These are phyloP conservation scores for Menidia beryllina DNA, from an alignment of 2,113 vertebrate genomes.

Conservation along the genomic window DNA sequence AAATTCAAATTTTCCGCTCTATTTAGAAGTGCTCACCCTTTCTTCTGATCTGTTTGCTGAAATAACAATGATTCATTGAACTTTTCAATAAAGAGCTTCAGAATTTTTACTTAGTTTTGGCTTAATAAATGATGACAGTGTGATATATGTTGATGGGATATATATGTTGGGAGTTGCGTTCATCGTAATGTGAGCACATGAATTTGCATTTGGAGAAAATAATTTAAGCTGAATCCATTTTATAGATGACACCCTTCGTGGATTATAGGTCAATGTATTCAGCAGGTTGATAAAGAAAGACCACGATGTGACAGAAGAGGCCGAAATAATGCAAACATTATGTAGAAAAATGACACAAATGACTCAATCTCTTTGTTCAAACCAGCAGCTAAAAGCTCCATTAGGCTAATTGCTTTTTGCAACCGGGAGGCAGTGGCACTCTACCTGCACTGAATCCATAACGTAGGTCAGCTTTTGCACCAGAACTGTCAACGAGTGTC, in stretches of 20 bases:
- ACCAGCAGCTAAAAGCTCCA: slow-evolving; percentile 49
- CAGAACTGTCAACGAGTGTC: neutral
- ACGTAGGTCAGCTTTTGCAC: slow-evolving; percentile 24
- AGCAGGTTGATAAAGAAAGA: neutral
- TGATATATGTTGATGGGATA: too few relatives aligned
- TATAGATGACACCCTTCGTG: neutral
- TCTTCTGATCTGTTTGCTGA: too few relatives aligned
- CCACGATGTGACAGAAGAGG: neutral
- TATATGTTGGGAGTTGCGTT: too few relatives aligned
- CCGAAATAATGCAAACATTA: slow-evolving; percentile 14
- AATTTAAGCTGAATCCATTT: neutral
- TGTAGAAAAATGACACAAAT: slow-evolving; percentile 22
- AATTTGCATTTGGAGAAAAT: neutral
- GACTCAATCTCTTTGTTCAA: slow-evolving; percentile 20
- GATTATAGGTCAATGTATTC: slow-evolving; percentile 1
- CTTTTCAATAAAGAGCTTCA: too few relatives aligned
- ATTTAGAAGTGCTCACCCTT: too few relatives aligned
- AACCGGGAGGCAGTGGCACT: slow-evolving; percentile 33
- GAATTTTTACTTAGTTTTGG: too few relatives aligned
- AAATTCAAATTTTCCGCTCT: too few relatives aligned
- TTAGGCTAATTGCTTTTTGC: slow-evolving; percentile 51
- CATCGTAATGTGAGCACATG: too few relatives aligned
- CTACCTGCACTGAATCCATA: slow-evolving; percentile 16
- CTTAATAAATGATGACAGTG: too few relatives aligned
- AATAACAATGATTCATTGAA: too few relatives aligned